Conservation (phyloP, 2,113 vertebrate genomes). For the Erinaceus europaeus region DNA sequence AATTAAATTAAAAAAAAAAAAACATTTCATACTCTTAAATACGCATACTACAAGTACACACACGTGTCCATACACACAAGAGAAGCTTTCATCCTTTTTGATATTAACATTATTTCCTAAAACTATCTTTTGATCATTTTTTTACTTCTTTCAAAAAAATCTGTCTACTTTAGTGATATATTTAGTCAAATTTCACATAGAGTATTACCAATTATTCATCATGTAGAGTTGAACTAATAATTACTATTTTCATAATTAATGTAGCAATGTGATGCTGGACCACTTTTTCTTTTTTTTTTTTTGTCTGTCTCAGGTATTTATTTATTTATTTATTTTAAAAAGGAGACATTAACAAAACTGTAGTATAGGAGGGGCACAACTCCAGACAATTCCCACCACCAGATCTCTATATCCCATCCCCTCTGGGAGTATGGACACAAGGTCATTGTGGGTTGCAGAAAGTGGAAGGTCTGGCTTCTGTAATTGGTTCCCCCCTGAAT, state of each 20-base stretch:
- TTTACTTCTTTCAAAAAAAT: not conserved
- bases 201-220: not conserved
- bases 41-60: not conserved
- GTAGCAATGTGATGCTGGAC: not conserved
- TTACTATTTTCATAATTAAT: not conserved
- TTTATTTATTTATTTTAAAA: too few relatives aligned
- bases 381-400: too few relatives aligned
- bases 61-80: fast-evolving
- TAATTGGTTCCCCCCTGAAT: too few relatives aligned
- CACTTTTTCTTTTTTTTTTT: slow-evolving; percentile 61
- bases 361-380: too few relatives aligned
- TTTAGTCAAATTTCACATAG: not conserved
- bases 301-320: too few relatives aligned
- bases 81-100: not conserved
- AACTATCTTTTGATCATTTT: not conserved
- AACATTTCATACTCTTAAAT: too few relatives aligned
- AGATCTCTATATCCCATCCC: too few relatives aligned
- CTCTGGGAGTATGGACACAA: too few relatives aligned
- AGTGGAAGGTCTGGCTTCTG: too few relatives aligned
- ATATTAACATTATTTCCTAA: not conserved
- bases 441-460: too few relatives aligned
- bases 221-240: not conserved
- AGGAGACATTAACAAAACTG: too few relatives aligned
- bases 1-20: too few relatives aligned
- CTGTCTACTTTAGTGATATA: not conserved